These are phyloP conservation scores for Gadopsis marmoratus DNA, from an alignment of 2,797 vertebrate genomes.

Conservation along the genomic window DNA sequence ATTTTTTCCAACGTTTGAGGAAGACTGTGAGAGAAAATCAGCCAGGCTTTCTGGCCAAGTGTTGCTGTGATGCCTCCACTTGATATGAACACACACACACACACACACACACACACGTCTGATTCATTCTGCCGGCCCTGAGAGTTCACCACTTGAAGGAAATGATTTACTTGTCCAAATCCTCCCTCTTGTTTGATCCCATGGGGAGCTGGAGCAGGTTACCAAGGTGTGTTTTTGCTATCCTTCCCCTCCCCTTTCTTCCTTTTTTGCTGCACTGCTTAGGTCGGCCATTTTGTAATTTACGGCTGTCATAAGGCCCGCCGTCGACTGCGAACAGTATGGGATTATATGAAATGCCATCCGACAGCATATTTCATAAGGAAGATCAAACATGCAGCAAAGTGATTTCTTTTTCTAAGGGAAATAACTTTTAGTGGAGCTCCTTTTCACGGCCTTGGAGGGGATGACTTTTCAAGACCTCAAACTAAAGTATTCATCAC, in stretches of 20 bases:
- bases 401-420: slow-evolving; percentile 73
- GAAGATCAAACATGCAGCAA: slow-evolving; percentile 74
- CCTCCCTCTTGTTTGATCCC: slow-evolving; percentile 81
- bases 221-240: slow-evolving; percentile 76
- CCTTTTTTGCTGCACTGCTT: slow-evolving; percentile 59
- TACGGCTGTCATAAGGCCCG: slow-evolving; percentile 73
- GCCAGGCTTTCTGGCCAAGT: slow-evolving; percentile 61
- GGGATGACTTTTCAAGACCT: slow-evolving; percentile 58
- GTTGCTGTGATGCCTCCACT: slow-evolving; percentile 73
- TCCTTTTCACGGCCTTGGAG: slow-evolving; percentile 65
- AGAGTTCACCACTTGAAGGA: slow-evolving; percentile 77
- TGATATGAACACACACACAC: slow-evolving; percentile 66
- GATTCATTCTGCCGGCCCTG: slow-evolving; percentile 67
- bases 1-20: slow-evolving; percentile 65
- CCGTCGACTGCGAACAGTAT: slow-evolving; percentile 67
- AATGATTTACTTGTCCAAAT: slow-evolving; percentile 80
- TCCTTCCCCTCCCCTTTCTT: slow-evolving; percentile 60
- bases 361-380: slow-evolving; percentile 71
- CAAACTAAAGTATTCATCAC: slow-evolving; percentile 52
- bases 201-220: slow-evolving; percentile 70
- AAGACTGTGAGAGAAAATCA: slow-evolving; percentile 69
- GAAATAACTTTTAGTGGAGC: slow-evolving; percentile 70
- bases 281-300: slow-evolving; percentile 78
- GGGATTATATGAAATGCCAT: slow-evolving; percentile 77
- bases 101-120: slow-evolving; percentile 48